Percentiles rank a stretch among this genome's conserved stretches.
Evolutionary conservation across 1,140 invertebrate genomes (phyloP).

Genomic region (Protaetia brevitarsis): DNA sequence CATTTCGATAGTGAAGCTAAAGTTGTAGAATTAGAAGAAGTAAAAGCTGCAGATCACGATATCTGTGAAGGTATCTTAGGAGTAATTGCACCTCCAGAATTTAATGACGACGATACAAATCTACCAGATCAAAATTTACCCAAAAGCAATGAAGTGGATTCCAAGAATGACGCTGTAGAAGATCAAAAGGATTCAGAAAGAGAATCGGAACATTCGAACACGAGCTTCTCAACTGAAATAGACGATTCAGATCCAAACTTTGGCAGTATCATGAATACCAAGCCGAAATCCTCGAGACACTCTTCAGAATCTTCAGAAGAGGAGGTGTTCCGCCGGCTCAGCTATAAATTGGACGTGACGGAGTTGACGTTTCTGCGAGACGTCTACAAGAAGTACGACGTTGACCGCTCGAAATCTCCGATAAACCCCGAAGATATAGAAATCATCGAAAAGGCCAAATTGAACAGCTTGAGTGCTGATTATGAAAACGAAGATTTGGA

Average conservation of each 20-base stretch:
- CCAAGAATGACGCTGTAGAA: too few relatives aligned
- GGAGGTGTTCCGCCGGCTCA: not conserved
- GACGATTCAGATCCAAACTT: conserved; percentile 14
- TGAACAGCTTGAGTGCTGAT: not conserved
- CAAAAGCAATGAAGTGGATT: too few relatives aligned
- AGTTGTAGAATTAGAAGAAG: too few relatives aligned
- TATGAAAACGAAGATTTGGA: not conserved
- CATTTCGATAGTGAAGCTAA: too few relatives aligned
- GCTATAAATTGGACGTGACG: not conserved
- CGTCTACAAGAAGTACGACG: conserved; percentile 10
- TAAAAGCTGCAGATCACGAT: too few relatives aligned
- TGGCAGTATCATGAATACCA: not conserved
- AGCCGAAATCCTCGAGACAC: not conserved
- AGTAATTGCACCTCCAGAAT: too few relatives aligned
- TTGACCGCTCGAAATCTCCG: not conserved
- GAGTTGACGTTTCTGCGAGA: not conserved
- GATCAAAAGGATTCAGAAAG: not conserved
- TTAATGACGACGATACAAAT: too few relatives aligned
- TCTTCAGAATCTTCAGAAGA: conserved; percentile 2
- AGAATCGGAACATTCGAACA: not conserved
- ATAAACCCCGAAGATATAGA: conserved; percentile 22
- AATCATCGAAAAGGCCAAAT: conserved; percentile 22
- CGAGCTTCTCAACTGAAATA: conserved; percentile 3
- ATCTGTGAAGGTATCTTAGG: too few relatives aligned
- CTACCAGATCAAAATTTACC: too few relatives aligned